A percentile compares a stretch with the other conserved stretches of the same genome.
Conservation (phyloP, 2,113 vertebrate genomes). For the Elephantulus edwardii region DNA sequence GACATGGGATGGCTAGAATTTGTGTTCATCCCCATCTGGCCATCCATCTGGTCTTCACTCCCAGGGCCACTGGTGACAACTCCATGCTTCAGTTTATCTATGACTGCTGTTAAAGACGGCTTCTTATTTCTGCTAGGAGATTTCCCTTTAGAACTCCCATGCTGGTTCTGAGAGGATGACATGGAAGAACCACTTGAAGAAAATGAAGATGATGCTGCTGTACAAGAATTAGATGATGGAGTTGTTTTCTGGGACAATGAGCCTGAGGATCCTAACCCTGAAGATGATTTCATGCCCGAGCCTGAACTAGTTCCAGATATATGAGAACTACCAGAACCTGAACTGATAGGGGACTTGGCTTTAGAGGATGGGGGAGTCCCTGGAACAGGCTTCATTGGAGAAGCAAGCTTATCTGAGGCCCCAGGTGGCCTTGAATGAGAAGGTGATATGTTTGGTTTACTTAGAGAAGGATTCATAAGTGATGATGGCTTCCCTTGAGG, state of each 20-base stretch:
- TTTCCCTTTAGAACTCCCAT: constrained; percentile 95
- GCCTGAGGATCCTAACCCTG: constrained; percentile 89
- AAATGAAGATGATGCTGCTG: constrained; percentile 87
- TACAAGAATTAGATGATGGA: constrained; percentile 87
- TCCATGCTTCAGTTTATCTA: constrained; percentile 97
- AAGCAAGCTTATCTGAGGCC: constrained; percentile 94
- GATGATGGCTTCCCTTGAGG: constrained; percentile 96
- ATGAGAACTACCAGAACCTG: constrained; percentile 89
- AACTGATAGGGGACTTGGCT: constrained; percentile 97
- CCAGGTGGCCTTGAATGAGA: constrained; percentile 95
- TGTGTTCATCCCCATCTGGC: constrained; percentile 87
- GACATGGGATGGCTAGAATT: constrained; percentile 87
- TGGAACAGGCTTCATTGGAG: constrained; percentile 97
- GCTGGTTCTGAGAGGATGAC: constrained; percentile 88
- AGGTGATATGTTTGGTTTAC: constrained; percentile 97
- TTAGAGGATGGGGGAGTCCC: constrained; percentile 97
- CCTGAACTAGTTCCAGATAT: constrained; percentile 87
- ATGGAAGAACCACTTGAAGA: constrained; percentile 90
- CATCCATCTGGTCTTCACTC: constrained; percentile 93
- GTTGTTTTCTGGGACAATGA: constrained; percentile 90
- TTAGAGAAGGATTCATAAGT: constrained; percentile 95
- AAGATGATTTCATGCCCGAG: constrained; percentile 92
- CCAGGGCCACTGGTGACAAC: constrained; percentile 94
- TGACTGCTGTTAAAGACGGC: constrained; percentile 97
- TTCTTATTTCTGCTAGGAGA: constrained; percentile 99